Percentiles rank a stretch among this genome's conserved stretches.
Evolutionary conservation across 2,797 vertebrate species (phyloP).

Genomic region (Falco cherrug): DNA sequence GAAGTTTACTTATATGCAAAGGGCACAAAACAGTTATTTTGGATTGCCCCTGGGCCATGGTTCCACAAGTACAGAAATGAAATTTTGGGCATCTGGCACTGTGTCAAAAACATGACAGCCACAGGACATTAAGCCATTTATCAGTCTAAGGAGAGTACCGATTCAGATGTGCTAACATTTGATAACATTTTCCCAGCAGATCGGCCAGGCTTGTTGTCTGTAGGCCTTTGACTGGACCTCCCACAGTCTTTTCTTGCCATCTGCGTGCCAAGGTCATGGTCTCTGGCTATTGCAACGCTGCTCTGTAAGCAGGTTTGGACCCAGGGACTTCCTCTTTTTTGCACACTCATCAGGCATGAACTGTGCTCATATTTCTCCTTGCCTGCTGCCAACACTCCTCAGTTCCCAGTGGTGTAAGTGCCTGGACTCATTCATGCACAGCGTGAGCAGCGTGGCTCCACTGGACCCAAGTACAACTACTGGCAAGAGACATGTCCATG

Average conservation of each 20-base stretch:
- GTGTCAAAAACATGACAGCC: not conserved
- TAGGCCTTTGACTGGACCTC: not conserved
- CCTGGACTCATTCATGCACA: not conserved
- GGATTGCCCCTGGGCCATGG: not conserved
- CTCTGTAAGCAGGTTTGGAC: not conserved
- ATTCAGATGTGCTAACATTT: not conserved
- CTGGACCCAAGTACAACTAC: not conserved
- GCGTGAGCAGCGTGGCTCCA: rapidly evolving
- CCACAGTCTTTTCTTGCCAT: not conserved
- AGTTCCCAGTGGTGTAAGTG: rapidly evolving
- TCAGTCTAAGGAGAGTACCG: not conserved
- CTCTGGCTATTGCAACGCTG: not conserved
- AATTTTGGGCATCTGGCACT: not conserved
- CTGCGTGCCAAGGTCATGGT: not conserved
- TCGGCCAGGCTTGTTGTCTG: not conserved
- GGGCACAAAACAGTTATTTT: not conserved
- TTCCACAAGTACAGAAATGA: not conserved
- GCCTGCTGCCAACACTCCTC: not conserved
- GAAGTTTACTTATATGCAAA: not conserved
- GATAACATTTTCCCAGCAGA: not conserved
- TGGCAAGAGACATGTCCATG: not conserved
- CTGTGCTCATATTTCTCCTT: not conserved
- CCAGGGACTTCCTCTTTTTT: not conserved
- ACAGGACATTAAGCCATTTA: not conserved
- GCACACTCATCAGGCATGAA: not conserved